A percentile compares a stretch with the other conserved stretches of the same genome.
These are phyloP conservation scores for Myiopsitta monachus DNA, from an alignment of 2,113 vertebrate genomes.

Conservation along the genomic window DNA sequence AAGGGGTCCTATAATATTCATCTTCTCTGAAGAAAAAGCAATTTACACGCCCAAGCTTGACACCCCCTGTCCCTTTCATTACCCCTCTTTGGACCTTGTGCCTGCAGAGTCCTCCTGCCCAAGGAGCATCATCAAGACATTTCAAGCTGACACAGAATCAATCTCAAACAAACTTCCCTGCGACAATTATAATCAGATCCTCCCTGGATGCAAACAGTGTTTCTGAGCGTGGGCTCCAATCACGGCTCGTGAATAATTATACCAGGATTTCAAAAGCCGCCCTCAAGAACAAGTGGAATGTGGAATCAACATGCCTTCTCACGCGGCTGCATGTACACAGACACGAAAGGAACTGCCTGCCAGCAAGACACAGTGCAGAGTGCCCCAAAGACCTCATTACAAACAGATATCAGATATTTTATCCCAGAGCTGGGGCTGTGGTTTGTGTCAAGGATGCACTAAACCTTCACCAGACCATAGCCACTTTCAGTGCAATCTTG, in stretches of 20 bases:
- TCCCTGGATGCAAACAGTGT: neutral
- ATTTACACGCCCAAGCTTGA: neutral
- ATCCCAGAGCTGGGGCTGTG: neutral
- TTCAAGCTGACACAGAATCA: neutral
- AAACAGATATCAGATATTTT: neutral
- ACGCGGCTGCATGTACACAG: neutral
- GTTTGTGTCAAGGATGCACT: neutral
- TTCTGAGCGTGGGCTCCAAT: slow-evolving; percentile 4
- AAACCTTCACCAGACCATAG: neutral
- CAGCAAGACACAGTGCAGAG: neutral
- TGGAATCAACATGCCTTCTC: neutral
- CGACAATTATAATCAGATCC: slow-evolving; percentile 7
- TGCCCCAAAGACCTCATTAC: neutral
- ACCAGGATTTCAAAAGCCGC: neutral
- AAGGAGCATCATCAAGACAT: neutral
- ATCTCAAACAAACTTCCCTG: slow-evolving; percentile 20
- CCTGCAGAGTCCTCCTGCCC: neutral
- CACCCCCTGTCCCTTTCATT: neutral
- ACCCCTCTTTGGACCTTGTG: neutral
- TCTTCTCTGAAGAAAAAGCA: neutral
- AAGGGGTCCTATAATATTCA: neutral
- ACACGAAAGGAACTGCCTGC: neutral
- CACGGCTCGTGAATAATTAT: neutral
- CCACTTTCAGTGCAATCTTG: neutral
- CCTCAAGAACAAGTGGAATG: neutral